phyloP scores from a whole-genome alignment of 1,140 invertebrate genomes.

The Schlechtendalia chinensis region DNA sequence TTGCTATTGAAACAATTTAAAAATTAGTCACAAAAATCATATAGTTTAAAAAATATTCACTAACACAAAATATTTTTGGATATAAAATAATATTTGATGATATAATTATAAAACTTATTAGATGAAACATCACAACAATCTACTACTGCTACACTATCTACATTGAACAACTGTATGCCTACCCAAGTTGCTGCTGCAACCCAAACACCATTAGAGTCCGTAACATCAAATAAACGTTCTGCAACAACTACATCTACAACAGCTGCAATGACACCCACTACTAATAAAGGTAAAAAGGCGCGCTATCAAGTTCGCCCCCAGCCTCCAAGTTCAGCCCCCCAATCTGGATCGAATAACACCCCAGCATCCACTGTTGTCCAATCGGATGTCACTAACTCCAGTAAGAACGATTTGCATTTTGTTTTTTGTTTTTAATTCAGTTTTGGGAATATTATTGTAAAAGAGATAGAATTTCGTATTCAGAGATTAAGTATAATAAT shows the following conservation, averaged over 20 bases:
- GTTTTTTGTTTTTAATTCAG: background rate
- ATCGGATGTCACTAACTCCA: conserved; percentile 41
- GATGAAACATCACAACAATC: conserved; percentile 15
- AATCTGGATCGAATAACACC: conserved; percentile 43
- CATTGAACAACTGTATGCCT: conserved; percentile 14
- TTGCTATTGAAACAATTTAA: no score
- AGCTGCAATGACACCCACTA: conserved; percentile 52
- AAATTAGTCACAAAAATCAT: no score
- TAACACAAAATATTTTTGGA: no score
- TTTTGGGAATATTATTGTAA: background rate
- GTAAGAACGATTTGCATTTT: conserved; percentile 27
- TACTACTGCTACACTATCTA: conserved; percentile 25
- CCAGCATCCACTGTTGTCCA: conserved; percentile 40
- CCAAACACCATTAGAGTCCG: conserved; percentile 52
- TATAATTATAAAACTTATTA: background rate
- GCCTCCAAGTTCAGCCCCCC: conserved; percentile 43
- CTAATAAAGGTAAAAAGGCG: conserved; percentile 51
- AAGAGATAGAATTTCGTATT: background rate
- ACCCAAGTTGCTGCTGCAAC: conserved; percentile 52
- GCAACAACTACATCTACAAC: conserved; percentile 49
- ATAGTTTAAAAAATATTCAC: no score
- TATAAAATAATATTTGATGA: no score
- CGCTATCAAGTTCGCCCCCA: conserved; percentile 45
- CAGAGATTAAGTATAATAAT: background rate
- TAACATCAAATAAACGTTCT: conserved; percentile 53